A percentile compares a stretch with the other conserved stretches of the same genome.
Evolutionary conservation across 2,888 invertebrate species (phyloP).

Genomic region (Parnassius glacialis): DNA sequence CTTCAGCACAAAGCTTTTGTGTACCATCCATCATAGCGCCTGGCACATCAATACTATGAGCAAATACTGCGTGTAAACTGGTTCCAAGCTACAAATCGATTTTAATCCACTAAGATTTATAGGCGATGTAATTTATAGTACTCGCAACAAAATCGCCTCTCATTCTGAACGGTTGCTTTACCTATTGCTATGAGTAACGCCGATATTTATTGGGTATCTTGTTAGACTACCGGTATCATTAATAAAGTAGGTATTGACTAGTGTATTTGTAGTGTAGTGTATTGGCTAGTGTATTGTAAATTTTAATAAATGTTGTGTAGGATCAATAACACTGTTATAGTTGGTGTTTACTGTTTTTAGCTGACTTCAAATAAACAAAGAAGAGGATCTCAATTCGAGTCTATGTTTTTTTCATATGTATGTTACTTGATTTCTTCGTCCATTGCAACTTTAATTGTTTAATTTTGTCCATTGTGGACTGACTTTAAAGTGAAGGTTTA

Average conservation of each 20-base stretch:
- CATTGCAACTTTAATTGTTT: no score
- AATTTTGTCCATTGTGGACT: no score
- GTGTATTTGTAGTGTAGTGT: no score
- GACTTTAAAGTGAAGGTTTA: no score
- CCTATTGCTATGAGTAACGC: slow-evolving; percentile 14
- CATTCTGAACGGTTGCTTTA: slow-evolving; percentile 26
- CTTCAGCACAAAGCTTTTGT: slow-evolving; percentile 38
- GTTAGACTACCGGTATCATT: slow-evolving; percentile 20
- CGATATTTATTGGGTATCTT: slow-evolving; percentile 18
- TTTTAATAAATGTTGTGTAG: no score
- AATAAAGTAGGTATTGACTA: slow-evolving; percentile 8
- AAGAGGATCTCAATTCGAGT: no score
- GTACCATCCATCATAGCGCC: slow-evolving; percentile 55
- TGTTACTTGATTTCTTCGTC: no score
- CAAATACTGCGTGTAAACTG: slow-evolving; percentile 59
- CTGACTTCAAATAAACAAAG: no score
- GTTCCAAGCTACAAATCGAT: slow-evolving; percentile 56
- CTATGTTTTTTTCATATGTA: no score
- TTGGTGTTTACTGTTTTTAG: no score
- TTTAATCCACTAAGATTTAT: slow-evolving; percentile 59
- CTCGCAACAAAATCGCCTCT: slow-evolving; percentile 27
- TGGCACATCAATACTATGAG: slow-evolving; percentile 63
- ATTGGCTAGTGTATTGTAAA: no score
- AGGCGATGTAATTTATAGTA: slow-evolving; percentile 51
- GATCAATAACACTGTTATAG: no score